phyloP scores from a whole-genome alignment of 2,797 vertebrate genomes.

The Peromyscus nudipes region DNA sequence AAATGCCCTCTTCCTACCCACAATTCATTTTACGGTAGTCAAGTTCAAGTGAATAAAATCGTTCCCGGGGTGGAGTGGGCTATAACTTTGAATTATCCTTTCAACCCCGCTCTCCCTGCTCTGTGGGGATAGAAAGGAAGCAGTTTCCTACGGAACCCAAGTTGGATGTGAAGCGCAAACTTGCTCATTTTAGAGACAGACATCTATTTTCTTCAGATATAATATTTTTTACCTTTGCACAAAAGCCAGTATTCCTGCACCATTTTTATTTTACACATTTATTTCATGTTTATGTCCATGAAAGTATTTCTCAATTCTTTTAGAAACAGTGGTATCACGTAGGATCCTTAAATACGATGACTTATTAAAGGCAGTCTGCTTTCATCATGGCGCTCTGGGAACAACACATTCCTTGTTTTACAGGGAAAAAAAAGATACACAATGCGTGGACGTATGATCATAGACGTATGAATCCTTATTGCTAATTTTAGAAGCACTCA shows the following conservation, averaged over 20 bases:
- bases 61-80: neutral
- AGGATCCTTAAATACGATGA: constrained; percentile 9
- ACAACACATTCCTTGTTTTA: constrained; percentile 64
- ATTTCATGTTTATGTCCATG: constrained; percentile 10
- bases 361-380: neutral
- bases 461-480: constrained; percentile 23
- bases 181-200: neutral
- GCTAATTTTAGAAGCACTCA: constrained; percentile 24
- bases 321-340: neutral
- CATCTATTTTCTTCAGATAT: neutral
- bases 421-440: neutral
- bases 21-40: constrained; percentile 39
- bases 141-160: constrained; percentile 32
- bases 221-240: neutral
- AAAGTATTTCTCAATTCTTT: constrained; percentile 8
- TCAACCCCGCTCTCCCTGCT: neutral
- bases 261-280: constrained; percentile 25
- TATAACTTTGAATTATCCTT: constrained; percentile 38
- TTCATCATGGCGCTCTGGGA: constrained; percentile 16
- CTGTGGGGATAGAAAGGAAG: constrained; percentile 14
- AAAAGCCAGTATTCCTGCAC: constrained; percentile 15
- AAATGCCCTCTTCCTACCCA: neutral
- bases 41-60: constrained; percentile 40
- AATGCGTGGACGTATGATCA: neutral
- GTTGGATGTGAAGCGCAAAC: neutral